Conservation (phyloP, 2,888 invertebrate genomes). For the Podabrus alpinus region DNA sequence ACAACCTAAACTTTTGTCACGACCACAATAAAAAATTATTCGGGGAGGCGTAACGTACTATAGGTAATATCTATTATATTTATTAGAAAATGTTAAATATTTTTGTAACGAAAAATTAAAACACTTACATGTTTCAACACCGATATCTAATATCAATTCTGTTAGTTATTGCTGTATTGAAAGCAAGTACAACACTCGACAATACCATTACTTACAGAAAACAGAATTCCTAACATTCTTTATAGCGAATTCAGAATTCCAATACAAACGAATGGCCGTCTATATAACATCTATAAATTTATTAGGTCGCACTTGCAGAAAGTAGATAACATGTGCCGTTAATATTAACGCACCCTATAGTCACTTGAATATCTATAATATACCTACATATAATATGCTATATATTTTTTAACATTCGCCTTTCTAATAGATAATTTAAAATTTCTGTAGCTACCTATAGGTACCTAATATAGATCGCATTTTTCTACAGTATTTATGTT, state of each 20-base stretch:
- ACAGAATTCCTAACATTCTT: constrained; percentile 52
- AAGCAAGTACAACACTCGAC: constrained; percentile 49
- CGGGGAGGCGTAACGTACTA: too few species aligned
- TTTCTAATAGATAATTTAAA: neutral
- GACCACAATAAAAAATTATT: too few species aligned
- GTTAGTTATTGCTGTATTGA: constrained; percentile 48
- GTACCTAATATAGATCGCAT: neutral
- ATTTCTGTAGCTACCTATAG: neutral
- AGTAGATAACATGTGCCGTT: constrained; percentile 7
- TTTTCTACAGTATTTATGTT: neutral
- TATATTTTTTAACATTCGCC: neutral
- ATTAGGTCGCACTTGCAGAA: constrained; percentile 9
- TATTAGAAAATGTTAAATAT: too few species aligned
- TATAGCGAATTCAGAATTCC: constrained; percentile 39
- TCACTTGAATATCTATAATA: neutral
- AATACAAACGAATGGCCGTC: constrained; percentile 28
- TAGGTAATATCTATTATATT: too few species aligned
- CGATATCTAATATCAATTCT: constrained; percentile 42
- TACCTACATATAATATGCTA: neutral
- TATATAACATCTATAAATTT: constrained; percentile 22
- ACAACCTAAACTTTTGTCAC: too few species aligned
- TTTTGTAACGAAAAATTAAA: neutral
- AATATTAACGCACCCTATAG: constrained; percentile 6
- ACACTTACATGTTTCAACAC: neutral
- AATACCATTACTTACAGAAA: constrained; percentile 54